phyloP scores from a whole-genome alignment of 1,140 invertebrate genomes.

The Brachionus angularis region DNA sequence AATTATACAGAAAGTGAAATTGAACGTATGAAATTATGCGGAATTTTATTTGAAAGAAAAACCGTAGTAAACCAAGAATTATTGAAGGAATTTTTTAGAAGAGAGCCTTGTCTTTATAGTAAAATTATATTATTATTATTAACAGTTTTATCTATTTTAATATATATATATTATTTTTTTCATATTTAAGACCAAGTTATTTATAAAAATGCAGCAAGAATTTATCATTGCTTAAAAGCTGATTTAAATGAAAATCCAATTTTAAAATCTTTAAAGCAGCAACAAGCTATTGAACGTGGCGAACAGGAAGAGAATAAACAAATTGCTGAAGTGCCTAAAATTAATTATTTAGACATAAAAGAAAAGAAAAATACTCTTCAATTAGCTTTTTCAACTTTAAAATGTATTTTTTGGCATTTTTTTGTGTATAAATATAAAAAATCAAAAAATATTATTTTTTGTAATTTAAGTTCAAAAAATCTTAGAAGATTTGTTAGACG shows the following conservation, averaged over 20 bases:
- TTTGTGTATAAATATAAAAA: background rate
- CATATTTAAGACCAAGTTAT: slow-evolving; percentile 1
- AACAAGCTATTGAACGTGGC: slow-evolving; percentile 20
- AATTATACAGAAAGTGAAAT: slow-evolving; percentile 28
- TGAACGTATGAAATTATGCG: slow-evolving; percentile 38
- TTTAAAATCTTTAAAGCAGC: slow-evolving; percentile 31
- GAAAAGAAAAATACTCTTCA: slow-evolving; percentile 36
- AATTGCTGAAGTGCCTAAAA: slow-evolving; percentile 30
- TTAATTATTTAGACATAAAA: slow-evolving; percentile 31
- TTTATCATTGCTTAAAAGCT: slow-evolving; percentile 40
- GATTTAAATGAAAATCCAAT: slow-evolving; percentile 43
- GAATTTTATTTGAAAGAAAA: slow-evolving; percentile 26
- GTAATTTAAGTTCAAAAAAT: slow-evolving; percentile 26
- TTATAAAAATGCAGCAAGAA: slow-evolving; percentile 23
- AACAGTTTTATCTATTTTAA: background rate
- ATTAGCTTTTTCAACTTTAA: slow-evolving; percentile 38
- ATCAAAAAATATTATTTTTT: background rate
- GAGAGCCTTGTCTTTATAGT: slow-evolving; percentile 21
- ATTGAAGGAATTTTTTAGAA: slow-evolving; percentile 26
- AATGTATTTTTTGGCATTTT: background rate
- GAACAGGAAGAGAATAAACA: background rate
- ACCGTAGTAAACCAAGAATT: background rate
- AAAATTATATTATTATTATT: background rate
- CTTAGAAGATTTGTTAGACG: slow-evolving; percentile 38
- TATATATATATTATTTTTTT: background rate